Evolutionary conservation across 1,140 invertebrate species (phyloP).

Genomic region (Mactra quadrangularis): DNA sequence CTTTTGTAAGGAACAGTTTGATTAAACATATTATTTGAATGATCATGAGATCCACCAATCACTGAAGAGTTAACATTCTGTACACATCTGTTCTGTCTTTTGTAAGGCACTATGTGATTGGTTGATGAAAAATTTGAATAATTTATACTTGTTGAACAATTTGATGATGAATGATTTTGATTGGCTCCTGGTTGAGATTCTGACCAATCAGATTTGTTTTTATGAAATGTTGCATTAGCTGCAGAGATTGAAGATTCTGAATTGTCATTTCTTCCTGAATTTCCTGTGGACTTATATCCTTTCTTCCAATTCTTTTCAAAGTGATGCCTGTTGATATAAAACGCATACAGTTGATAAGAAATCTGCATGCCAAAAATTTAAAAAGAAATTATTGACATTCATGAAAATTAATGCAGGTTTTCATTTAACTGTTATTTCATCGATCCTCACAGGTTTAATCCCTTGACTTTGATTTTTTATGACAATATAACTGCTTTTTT

Average conservation of each 20-base stretch:
- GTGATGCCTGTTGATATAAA: conserved; percentile 44
- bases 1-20: conserved; percentile 47
- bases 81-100: conserved; percentile 1
- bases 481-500: no score
- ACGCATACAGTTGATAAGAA: background rate
- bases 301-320: conserved; percentile 43
- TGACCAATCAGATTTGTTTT: background rate
- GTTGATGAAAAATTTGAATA: background rate
- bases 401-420: no score
- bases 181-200: background rate
- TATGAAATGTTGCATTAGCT: background rate
- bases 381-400: no score
- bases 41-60: conserved; percentile 5
- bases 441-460: no score
- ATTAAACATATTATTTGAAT: no score
- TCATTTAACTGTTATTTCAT: no score
- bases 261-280: no score
- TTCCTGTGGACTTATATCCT: background rate
- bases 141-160: background rate
- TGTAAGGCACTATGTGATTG: conserved; percentile 43
- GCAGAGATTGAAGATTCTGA: background rate
- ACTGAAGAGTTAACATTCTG: background rate
- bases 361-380: background rate
- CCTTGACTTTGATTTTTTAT: no score
- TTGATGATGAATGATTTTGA: background rate